phyloP scores from a whole-genome alignment of 92 coral and sea anemone genomes.

The Palythoa grandiflora region DNA sequence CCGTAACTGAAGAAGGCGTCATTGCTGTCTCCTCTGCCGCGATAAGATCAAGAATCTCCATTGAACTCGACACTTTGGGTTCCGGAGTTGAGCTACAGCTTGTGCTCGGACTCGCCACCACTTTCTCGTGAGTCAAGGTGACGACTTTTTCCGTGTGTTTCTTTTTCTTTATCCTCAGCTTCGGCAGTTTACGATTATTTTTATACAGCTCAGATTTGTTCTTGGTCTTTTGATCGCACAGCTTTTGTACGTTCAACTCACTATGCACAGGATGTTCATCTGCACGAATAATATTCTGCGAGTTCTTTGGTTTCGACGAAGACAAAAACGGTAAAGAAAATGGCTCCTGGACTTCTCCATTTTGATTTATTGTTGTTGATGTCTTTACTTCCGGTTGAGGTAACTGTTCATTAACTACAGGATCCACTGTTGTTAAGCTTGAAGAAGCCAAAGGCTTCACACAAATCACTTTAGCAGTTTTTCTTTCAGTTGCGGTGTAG shows the following conservation, averaged over 20 bases:
- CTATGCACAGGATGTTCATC: background rate
- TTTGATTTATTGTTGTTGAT: background rate
- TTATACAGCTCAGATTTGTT: background rate
- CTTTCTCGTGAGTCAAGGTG: background rate
- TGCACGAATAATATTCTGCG: background rate
- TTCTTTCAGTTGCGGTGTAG: background rate
- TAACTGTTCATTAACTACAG: background rate
- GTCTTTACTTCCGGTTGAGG: background rate
- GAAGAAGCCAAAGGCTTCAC: conserved; percentile 29
- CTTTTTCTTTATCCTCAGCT: background rate
- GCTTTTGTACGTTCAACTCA: background rate
- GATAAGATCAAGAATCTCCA: background rate
- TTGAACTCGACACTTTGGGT: background rate
- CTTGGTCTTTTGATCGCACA: background rate
- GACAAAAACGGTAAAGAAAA: background rate
- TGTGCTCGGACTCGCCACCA: background rate
- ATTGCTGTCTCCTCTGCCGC: background rate
- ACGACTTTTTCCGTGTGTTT: background rate
- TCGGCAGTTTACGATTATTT: background rate
- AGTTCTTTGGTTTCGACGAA: background rate
- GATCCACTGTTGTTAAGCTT: background rate
- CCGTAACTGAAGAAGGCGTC: background rate
- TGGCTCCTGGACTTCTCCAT: background rate
- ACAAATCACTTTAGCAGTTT: conserved; percentile 9
- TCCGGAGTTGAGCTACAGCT: background rate